Base-by-base conservation (phyloP, 2,888 invertebrate genomes). In the Seira sanloemensis region DNA sequence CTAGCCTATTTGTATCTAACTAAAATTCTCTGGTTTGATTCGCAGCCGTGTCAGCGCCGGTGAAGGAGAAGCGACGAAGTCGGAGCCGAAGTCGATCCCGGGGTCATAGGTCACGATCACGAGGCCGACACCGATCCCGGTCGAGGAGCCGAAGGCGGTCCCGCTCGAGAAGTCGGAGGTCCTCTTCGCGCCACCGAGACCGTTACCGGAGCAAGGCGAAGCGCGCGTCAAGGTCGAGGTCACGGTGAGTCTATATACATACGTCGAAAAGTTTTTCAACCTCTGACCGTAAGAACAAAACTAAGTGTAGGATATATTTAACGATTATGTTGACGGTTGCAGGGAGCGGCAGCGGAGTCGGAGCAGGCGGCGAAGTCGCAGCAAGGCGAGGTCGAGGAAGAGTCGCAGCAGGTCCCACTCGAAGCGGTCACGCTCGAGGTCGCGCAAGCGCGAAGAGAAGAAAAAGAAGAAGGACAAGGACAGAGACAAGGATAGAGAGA, bases 41-140 rank as follows among this genome's bases (percentile, higher is more conserved):
- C 12, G 7, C 37, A 37, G 37, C 71, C 75, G 69, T 84, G 74
- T 84, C 79, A 74, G 96, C 97, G 78, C 96, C 97, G 90, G 96
- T 96, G 4, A 94, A 97, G 91, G 96, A 97, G 90, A 91, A 91
- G 85, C 96, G 97, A 90, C 21, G 88, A 71, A 89, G 88, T 84
- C 50, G 88, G 80, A 97, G 96, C 90, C 75, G 88, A 27, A 87
- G 88, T 78, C 67, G 86, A 72, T 87, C 87, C 12, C 80, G 88
- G 26, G 85, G 84, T 82, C 90, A 86, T 84, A 91, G 93, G 69
- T 94, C 94, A 0, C 91, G 94, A 68, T 93, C 94, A 50, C 75
- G 86, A 77, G 85, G 87, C n/a, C 88, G 90, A 68, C 89, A 90
- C 7, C 88, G 90, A 26, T 90, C 90, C 25, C 88, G 89, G 46